Evolutionary conservation across 2,113 vertebrate genomes (phyloP), one percentile per base, ranked within the genome.

Genomic region (Scytalopus superciliaris): DNA sequence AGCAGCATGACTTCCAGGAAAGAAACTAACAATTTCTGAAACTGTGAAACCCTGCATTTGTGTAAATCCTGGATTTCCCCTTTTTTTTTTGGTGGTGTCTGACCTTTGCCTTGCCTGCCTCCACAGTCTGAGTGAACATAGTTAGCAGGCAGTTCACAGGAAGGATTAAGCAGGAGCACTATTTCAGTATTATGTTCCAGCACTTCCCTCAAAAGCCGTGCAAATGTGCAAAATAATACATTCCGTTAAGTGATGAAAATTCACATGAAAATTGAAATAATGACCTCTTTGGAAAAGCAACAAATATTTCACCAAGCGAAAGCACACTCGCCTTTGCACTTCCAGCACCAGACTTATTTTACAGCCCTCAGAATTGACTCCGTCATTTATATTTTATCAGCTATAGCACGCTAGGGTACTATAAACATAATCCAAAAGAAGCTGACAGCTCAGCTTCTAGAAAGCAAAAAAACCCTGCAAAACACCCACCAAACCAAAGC

Each of bases 371-470:
- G 87, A 96, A 94, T 84, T 37, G 12, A 83, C 87, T 96, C 82
- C 0, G 18, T 93, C 89, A 91, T 96, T 96, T 97, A 77, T 96
- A 96, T 96, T 97, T 95, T 95, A 94, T 91, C 94, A 96, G 89
- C 87, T 96, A 95, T 55, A 87, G 94, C 82, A 93, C 87, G 15
- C 94, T 50, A 69, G 93, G 87, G 94, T 93, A 70, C 94, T 88
- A 96, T 96, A 96, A 96, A 96, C 89, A 80, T 94, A 94, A 96
- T 80, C 91, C 78, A 93, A 96, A 90, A 89, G 93, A 93, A 95
- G 84, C 78, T 96, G 94, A 93, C 84, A 96, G 91, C 87, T 95
- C 91, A 89, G 82, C 89, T 96, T 93, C 74, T 78, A 95, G 82
- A 93, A 90, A 87, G 78, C 5, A 77, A 86, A 92, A 82, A 62